Evolutionary conservation across 2,113 vertebrate species (phyloP).

Genomic region (Todiramphus chloris): DNA sequence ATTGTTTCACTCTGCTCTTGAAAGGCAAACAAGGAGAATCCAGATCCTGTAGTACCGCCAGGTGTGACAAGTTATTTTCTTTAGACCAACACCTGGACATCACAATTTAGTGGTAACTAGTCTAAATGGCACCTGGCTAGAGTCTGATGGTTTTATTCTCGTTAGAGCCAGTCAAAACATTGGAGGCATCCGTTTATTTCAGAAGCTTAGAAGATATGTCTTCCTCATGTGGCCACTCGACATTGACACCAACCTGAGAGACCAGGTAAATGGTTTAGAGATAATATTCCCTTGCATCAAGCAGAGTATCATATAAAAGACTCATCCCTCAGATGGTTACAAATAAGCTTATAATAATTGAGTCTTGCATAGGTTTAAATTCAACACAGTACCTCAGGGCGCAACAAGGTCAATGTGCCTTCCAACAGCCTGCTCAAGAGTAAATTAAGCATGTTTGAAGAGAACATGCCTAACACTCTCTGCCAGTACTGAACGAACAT

Average conservation of each 20-base stretch:
- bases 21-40: not conserved
- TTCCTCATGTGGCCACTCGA: not conserved
- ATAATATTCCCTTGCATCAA: not conserved
- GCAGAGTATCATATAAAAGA: not conserved
- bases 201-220: not conserved
- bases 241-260: not conserved
- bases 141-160: not conserved
- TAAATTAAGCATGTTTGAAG: not conserved
- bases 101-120: not conserved
- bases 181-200: not conserved
- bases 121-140: not conserved
- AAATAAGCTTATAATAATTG: conserved; percentile 25
- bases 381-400: not conserved
- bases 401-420: conserved; percentile 9
- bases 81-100: not conserved
- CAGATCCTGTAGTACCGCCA: not conserved
- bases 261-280: not conserved
- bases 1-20: not conserved
- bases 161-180: not conserved
- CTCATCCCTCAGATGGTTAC: not conserved
- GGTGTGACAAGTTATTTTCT: not conserved
- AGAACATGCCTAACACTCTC: not conserved
- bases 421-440: not conserved
- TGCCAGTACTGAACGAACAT: not conserved
- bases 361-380: conserved; percentile 6